phyloP scores from a whole-genome alignment of 2,113 vertebrate species.

The Nesospiza acunhae region DNA sequence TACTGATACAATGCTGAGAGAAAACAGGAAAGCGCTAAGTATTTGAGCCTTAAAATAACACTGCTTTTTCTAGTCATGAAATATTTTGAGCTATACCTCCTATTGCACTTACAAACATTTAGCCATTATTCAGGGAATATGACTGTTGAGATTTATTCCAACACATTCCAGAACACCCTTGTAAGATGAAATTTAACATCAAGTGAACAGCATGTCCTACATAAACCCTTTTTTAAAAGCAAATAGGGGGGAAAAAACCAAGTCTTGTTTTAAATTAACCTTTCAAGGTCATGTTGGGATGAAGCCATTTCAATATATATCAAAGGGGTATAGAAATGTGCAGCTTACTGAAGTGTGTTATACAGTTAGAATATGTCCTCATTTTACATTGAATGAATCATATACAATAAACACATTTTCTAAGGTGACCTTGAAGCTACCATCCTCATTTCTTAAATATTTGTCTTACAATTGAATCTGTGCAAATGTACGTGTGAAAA shows the following conservation, averaged over 20 bases:
- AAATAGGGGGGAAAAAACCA: not conserved
- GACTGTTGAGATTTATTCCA: constrained; percentile 63
- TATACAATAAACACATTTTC: not conserved
- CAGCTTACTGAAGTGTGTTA: not conserved
- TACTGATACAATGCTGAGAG: constrained; percentile 55
- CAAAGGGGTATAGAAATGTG: not conserved
- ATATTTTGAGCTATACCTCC: constrained; percentile 44
- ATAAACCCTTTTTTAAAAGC: constrained; percentile 18
- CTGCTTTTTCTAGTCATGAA: constrained; percentile 18
- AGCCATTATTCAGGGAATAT: constrained; percentile 55
- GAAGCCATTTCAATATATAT: constrained; percentile 19
- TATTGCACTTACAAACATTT: constrained; percentile 38
- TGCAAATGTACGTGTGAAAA: not conserved
- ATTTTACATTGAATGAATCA: constrained; percentile 5
- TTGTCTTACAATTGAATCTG: not conserved
- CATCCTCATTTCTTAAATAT: not conserved
- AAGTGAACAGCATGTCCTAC: constrained; percentile 62
- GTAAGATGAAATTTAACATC: constrained; percentile 65
- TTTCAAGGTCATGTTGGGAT: constrained; percentile 46
- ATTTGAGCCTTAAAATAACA: constrained; percentile 47
- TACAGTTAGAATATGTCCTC: not conserved
- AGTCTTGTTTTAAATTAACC: constrained; percentile 40
- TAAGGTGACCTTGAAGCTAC: not conserved
- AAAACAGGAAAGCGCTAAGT: constrained; percentile 45
- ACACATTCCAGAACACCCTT: constrained; percentile 67